Conservation (phyloP, 1,140 invertebrate genomes). For the Procambarus clarkii region DNA sequence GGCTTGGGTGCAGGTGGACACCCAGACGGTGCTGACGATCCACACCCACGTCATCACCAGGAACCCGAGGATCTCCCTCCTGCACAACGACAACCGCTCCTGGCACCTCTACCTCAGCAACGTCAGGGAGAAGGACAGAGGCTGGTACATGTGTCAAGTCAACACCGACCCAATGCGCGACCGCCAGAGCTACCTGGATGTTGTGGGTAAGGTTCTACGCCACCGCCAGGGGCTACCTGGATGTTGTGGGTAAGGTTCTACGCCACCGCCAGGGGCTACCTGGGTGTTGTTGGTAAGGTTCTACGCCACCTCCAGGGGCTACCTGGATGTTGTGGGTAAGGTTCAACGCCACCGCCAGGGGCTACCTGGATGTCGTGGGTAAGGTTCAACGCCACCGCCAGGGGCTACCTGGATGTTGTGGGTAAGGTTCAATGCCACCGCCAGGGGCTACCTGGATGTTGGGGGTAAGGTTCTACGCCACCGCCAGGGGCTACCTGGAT, state of each 20-base stretch:
- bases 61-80: constrained; percentile 13
- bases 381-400: too few species aligned
- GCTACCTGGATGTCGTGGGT: too few species aligned
- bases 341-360: too few species aligned
- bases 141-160: constrained; percentile 84
- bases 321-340: too few species aligned
- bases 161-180: constrained; percentile 87
- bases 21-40: constrained; percentile 79
- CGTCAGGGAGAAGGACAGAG: constrained; percentile 22
- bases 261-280: too few species aligned
- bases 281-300: too few species aligned
- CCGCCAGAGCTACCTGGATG: constrained; percentile 16
- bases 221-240: neutral
- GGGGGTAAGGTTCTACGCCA: too few species aligned
- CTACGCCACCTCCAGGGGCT: too few species aligned
- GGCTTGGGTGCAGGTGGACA: constrained; percentile 80
- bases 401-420: too few species aligned
- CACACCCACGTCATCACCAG: constrained; percentile 27
- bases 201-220: neutral
- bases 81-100: constrained; percentile 12
- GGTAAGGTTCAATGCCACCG: too few species aligned
- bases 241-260: neutral
- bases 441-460: too few species aligned
- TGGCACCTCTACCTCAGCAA: constrained; percentile 27
- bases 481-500: too few species aligned